Base-by-base conservation (phyloP, 2,797 vertebrate genomes). In the Nyctalus aviator region DNA sequence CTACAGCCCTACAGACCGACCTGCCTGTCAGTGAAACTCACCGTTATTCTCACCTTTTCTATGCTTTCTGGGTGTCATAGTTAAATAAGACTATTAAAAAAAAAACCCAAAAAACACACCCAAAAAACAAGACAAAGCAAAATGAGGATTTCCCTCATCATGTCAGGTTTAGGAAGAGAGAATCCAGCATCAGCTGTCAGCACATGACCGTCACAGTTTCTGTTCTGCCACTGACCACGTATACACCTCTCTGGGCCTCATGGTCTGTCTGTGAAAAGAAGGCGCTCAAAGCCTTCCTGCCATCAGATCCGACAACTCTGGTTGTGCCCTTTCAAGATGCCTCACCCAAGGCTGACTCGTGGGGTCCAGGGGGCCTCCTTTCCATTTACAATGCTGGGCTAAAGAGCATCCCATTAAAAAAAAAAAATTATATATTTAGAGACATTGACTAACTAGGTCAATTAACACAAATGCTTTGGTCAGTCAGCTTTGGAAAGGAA, bases 361-460 rank as follows among this genome's bases (percentile, higher is more conserved):
- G 18, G 55, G 78, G 37, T 27, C 53, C 0, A 41, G 32, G 57
- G 25, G 48, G 44, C 25, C 62, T 84, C 20, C 14, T 93, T 93
- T 73, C 64, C 79, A 92, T 50, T 76, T 78, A 87, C 95, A 94
- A 93, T 83, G 91, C 84, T 79, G 53, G 71, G 44, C n/a, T 94
- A 69, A 32, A 12, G 46, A 88, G n/a, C 48, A 92, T 86, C 82
- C 81, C 92, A 94, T 93, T 96, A 94, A 95, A 96, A 94, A 88
- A 97, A 96, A 95, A 88, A 97, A 96, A 95, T 93, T 79, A 94
- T 50, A 91, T 71, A 78, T 68, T 83, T 78, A 90, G 84, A 95
- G 84, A 96, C 93, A 95, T 0, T 95, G 96, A 96, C 90, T 96
- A 85, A 96, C 94, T 90, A 93, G 88, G 75, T 95, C 93, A 97